Base-by-base conservation (phyloP, 2,797 vertebrate species). In the Sebastes miniatus region DNA sequence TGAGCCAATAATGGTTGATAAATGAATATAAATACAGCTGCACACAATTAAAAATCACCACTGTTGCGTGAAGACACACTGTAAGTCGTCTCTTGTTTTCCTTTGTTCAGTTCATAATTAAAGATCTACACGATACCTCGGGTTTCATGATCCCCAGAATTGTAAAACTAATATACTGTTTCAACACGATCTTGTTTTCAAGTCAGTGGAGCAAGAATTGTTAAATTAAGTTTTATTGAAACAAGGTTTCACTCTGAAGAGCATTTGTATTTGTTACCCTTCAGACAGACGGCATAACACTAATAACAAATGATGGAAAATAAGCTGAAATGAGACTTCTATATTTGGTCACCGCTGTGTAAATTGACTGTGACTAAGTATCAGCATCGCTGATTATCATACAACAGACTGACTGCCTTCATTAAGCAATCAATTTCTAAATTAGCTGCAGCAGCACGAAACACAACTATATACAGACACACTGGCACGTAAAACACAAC, bases 321-420 rank as follows among this genome's bases (percentile, higher is more conserved):
- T 75, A 83, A 76, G 34, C 2, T 78, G 13, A 81, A 85, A 84
- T 66, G 20, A 73, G 74, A 74, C 5, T 32, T 80, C 68, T 89
- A 82, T 88, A 78, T 91, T 86, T 83, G 80, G 50, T 77, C 32
- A 25, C 47, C 65, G 79, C 65, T 24, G 25, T 39, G 36, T 74
- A 86, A 91, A 91, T 89, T 83, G 75, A 69, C 78, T 87, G 77
- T 89, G 84, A 88, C 91, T 78, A 85, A 91, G 34, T 76, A 77
- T 84, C 52, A 31, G 71, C 58, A 79, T 74, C 64, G 57, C 20
- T 90, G 65, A 88, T 89, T 82, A 84, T 89, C 47, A 83, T 73
- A 59, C 65, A 80, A 14, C 66, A 78, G 77, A 78, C 74, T 34
- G 77, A 74, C 81, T 85, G 59, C 80, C 22, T 74, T 89, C 79